Evolutionary conservation across 2,888 invertebrate genomes (phyloP).

Genomic region (Tribolium freemani): DNA sequence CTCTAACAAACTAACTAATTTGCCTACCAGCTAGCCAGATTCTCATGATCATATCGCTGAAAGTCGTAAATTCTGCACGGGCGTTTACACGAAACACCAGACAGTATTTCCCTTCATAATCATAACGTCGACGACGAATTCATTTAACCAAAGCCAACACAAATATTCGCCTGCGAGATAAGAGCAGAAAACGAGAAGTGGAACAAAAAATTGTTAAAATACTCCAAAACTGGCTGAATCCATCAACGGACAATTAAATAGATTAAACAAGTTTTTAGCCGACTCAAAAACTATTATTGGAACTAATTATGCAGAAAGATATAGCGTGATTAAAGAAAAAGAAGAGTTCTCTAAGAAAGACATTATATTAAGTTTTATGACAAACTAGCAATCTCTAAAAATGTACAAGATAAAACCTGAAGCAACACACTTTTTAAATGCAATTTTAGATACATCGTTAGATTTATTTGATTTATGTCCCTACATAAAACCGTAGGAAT

Average conservation of each 20-base stretch:
- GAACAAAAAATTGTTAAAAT: background rate
- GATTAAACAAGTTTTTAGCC: background rate
- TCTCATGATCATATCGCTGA: slow-evolving; percentile 45
- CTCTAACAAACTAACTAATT: slow-evolving; percentile 47
- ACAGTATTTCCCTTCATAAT: background rate
- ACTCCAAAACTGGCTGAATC: background rate
- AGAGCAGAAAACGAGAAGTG: background rate
- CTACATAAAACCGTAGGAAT: too few relatives aligned
- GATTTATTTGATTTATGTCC: too few relatives aligned
- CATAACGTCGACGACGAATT: background rate
- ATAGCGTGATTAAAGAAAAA: background rate
- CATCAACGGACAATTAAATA: background rate
- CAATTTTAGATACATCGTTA: too few relatives aligned
- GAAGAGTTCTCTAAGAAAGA: background rate
- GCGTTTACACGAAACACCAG: background rate
- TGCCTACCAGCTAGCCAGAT: slow-evolving; percentile 44
- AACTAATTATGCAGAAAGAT: background rate
- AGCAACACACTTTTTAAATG: background rate
- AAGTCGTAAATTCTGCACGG: slow-evolving; percentile 27
- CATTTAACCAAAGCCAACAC: background rate
- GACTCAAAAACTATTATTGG: background rate
- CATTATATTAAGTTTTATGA: background rate
- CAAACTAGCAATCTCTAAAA: background rate
- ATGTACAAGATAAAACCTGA: background rate
- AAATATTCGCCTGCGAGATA: background rate